Conservation (phyloP, 2,888 invertebrate genomes). For the Phalera bucephala region DNA sequence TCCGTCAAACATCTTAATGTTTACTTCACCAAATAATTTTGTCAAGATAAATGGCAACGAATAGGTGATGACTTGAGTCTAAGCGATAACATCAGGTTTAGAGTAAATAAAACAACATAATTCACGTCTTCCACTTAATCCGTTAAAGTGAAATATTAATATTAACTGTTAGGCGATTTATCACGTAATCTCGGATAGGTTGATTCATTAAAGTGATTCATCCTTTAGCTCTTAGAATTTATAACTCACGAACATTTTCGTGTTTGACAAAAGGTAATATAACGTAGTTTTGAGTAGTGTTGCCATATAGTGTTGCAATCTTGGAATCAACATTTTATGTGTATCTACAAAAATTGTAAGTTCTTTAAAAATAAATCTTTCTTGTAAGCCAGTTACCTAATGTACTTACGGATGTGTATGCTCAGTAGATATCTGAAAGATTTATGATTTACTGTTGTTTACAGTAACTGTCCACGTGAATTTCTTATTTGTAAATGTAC, state of each 20-base stretch:
- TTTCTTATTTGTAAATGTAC: too few relatives aligned
- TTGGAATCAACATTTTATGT: too few relatives aligned
- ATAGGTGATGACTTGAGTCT: conserved; percentile 3
- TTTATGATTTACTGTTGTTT: too few relatives aligned
- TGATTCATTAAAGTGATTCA: conserved; percentile 70
- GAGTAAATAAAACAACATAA: conserved; percentile 31
- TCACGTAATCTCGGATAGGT: conserved; percentile 61
- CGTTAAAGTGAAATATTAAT: conserved; percentile 64
- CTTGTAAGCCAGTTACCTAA: too few relatives aligned
- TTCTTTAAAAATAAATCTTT: too few relatives aligned
- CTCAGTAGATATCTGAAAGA: too few relatives aligned
- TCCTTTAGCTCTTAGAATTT: conserved; percentile 32
- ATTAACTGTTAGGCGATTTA: conserved; percentile 61
- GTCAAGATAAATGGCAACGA: background rate
- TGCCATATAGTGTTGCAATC: background rate
- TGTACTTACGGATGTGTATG: too few relatives aligned
- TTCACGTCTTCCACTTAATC: conserved; percentile 62
- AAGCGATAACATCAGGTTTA: conserved; percentile 9
- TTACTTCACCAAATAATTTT: background rate
- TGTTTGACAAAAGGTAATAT: conserved; percentile 70
- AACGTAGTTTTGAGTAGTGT: conserved; percentile 21
- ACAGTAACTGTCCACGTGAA: too few relatives aligned
- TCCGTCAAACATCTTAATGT: background rate
- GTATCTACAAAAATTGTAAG: too few relatives aligned
- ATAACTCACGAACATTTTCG: conserved; percentile 33